Evolutionary conservation across 1,140 invertebrate genomes (phyloP).

Genomic region (Akabosia matsudoensis): DNA sequence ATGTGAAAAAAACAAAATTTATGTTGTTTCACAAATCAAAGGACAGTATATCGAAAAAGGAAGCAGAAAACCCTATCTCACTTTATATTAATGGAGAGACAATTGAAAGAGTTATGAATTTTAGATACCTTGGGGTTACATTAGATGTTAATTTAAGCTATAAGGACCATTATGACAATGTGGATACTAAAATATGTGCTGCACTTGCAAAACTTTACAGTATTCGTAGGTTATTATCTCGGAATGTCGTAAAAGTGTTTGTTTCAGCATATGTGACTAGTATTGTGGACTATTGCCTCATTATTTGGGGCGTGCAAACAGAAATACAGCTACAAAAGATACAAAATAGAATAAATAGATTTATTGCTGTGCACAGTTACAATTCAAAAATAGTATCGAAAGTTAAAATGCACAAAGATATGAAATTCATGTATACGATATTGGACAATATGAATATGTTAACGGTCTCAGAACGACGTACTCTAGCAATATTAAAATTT

Average conservation of each 20-base stretch:
- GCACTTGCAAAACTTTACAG: neutral
- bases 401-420: neutral
- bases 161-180: neutral
- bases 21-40: neutral
- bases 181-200: neutral
- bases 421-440: neutral
- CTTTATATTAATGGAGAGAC: neutral
- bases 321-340: neutral
- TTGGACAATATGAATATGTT: neutral
- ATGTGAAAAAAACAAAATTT: neutral
- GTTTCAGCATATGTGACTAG: neutral
- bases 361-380: neutral
- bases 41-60: neutral
- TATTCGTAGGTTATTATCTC: neutral
- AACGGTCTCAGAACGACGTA: neutral
- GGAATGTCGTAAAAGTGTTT: neutral
- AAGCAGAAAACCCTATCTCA: neutral
- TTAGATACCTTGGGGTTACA: neutral
- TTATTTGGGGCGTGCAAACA: neutral
- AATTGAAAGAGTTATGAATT: neutral
- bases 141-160: neutral
- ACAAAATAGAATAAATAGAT: constrained; percentile 4
- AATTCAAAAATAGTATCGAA: neutral
- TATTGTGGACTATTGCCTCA: neutral
- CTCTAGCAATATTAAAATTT: neutral